phyloP scores from a whole-genome alignment of 2,797 vertebrate species.

The Sebastes nivosus region DNA sequence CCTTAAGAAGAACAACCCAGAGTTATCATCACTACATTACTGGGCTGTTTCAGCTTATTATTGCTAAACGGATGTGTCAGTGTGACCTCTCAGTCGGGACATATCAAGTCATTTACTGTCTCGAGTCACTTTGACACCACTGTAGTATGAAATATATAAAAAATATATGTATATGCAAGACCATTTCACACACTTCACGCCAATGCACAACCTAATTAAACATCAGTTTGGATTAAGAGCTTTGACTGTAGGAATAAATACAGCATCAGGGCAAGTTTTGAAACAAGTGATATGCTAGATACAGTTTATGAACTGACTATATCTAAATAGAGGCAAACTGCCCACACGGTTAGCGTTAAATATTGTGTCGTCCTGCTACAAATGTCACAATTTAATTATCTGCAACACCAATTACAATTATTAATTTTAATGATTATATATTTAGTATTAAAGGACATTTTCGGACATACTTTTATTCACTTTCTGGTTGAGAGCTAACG shows the following conservation, averaged over 20 bases:
- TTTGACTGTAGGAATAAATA: constrained; percentile 46
- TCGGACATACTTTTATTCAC: neutral
- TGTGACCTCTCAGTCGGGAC: constrained; percentile 1
- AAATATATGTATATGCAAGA: constrained; percentile 44
- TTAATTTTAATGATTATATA: constrained; percentile 32
- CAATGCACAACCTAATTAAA: constrained; percentile 47
- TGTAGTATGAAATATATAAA: constrained; percentile 52
- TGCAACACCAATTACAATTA: constrained; percentile 42
- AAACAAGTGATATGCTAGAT: constrained; percentile 26
- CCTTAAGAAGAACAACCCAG: constrained; percentile 29
- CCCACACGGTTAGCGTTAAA: constrained; percentile 13
- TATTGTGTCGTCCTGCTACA: constrained; percentile 24
- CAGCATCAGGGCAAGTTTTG: constrained; percentile 18
- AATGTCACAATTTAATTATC: constrained; percentile 27
- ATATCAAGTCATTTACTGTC: constrained; percentile 23
- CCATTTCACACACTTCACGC: constrained; percentile 56
- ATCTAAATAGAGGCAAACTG: constrained; percentile 5
- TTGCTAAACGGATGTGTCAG: constrained; percentile 56
- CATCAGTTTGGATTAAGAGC: constrained; percentile 38
- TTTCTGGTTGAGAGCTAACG: neutral
- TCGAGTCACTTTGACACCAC: constrained; percentile 21
- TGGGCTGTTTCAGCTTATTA: constrained; percentile 54
- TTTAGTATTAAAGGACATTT: constrained; percentile 14
- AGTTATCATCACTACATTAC: constrained; percentile 22
- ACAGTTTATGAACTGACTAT: constrained; percentile 13